A percentile compares a stretch with the other conserved stretches of the same genome.
These are phyloP conservation scores for Colossoma macropomum DNA, from an alignment of 2,113 vertebrate genomes.

Conservation along the genomic window DNA sequence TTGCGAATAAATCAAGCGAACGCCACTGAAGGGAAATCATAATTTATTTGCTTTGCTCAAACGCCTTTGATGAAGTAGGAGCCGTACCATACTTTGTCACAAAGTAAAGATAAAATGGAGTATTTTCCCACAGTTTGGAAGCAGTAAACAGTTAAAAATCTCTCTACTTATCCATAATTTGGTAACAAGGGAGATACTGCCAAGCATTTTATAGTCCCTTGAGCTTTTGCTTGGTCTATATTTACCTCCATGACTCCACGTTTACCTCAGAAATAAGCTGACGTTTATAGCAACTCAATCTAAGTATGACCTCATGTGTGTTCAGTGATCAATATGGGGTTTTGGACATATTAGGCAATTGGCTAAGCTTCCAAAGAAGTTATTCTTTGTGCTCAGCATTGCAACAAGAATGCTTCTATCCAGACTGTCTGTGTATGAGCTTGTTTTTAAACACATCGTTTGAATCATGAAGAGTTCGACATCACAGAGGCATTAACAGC, in stretches of 20 bases:
- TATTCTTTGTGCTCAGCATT: neutral
- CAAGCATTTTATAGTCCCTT: constrained; percentile 31
- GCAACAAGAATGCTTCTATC: constrained; percentile 6
- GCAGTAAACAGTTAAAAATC: constrained; percentile 28
- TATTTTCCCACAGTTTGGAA: constrained; percentile 31
- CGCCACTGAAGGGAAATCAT: neutral
- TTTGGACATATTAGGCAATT: constrained; percentile 47
- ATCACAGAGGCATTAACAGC: neutral
- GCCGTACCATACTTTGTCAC: neutral
- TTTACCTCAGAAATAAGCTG: constrained; percentile 57
- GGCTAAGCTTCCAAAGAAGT: neutral
- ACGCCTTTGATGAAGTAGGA: constrained; percentile 24
- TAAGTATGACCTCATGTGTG: constrained; percentile 23
- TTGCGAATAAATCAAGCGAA: constrained; percentile 28
- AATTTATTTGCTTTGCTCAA: constrained; percentile 36
- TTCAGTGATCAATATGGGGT: constrained; percentile 30
- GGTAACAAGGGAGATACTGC: constrained; percentile 27
- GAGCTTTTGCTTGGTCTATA: constrained; percentile 50
- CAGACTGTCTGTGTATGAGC: constrained; percentile 25
- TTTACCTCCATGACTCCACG: constrained; percentile 62
- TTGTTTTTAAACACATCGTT: constrained; percentile 13
- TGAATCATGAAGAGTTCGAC: constrained; percentile 3
- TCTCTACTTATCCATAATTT: constrained; percentile 28
- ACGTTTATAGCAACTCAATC: constrained; percentile 49
- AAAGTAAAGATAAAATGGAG: neutral